Conservation (phyloP, 2,888 invertebrate genomes). For the Chymomyza fuscimana region DNA sequence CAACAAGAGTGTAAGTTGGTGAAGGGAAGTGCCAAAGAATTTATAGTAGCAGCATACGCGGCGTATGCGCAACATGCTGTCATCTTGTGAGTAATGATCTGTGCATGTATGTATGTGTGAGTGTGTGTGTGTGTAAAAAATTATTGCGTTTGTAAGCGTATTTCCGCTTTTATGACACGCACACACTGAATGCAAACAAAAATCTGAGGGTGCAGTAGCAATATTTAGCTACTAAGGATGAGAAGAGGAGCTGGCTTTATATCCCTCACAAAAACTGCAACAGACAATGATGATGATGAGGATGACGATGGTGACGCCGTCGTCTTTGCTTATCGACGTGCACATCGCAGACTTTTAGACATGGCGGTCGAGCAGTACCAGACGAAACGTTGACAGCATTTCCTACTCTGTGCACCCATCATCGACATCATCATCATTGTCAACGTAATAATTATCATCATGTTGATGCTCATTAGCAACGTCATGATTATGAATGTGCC, state of each 20-base stretch:
- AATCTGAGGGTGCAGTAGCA: not conserved
- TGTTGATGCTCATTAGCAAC: conserved; percentile 4
- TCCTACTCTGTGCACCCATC: conserved; percentile 14
- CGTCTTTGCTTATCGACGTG: conserved; percentile 48
- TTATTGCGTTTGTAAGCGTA: conserved; percentile 59
- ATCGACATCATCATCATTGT: not conserved
- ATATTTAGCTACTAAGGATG: not conserved
- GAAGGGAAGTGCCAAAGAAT: conserved; percentile 27
- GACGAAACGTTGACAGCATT: conserved; percentile 32
- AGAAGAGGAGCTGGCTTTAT: conserved; percentile 27
- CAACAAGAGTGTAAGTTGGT: not conserved
- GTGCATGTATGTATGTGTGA: conserved; percentile 2
- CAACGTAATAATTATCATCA: conserved; percentile 15
- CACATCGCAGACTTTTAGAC: conserved; percentile 23
- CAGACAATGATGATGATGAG: conserved; percentile 24
- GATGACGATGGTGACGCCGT: conserved; percentile 19
- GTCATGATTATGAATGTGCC: conserved; percentile 20
- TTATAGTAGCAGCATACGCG: conserved; percentile 53
- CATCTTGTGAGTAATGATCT: conserved; percentile 19
- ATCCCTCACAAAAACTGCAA: conserved; percentile 53
- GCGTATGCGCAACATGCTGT: conserved; percentile 54
- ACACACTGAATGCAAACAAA: conserved; percentile 18
- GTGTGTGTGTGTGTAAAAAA: conserved; percentile 30
- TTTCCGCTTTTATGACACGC: conserved; percentile 54
- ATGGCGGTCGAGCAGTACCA: too few relatives aligned